A percentile compares a stretch with the other conserved stretches of the same genome.
phyloP scores from a whole-genome alignment of 2,797 vertebrate species.

The Ctenochaetus hawaiiensis region DNA sequence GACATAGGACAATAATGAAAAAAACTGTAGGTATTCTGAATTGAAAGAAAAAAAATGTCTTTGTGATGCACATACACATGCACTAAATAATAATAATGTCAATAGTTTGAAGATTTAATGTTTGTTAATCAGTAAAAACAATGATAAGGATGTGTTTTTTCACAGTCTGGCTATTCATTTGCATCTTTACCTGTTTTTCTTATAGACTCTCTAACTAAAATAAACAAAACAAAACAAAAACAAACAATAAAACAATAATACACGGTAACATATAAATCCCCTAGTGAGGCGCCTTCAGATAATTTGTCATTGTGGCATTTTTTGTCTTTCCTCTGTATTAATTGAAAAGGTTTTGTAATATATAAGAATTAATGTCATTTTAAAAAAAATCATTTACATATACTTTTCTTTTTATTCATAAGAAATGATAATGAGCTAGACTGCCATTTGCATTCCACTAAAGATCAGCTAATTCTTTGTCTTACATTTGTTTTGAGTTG shows the following conservation, averaged over 20 bases:
- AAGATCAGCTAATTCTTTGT: no score
- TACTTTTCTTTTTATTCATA: no score
- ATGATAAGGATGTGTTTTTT: neutral
- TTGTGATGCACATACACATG: neutral
- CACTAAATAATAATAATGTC: neutral
- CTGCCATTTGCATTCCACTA: no score
- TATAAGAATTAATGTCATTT: no score
- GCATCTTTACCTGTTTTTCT: constrained; percentile 13
- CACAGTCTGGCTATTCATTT: neutral
- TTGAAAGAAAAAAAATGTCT: neutral
- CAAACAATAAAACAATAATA: neutral
- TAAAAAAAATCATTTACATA: no score
- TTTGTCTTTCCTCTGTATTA: no score
- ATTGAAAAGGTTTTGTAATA: no score
- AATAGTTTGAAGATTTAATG: neutral
- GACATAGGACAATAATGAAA: neutral
- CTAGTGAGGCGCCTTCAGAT: neutral
- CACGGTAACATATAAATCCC: neutral
- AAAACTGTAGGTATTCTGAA: neutral
- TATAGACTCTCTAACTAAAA: neutral
- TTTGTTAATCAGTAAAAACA: neutral
- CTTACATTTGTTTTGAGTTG: neutral
- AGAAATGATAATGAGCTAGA: no score
- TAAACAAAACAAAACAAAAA: neutral
- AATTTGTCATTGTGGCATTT: no score